phyloP scores from a whole-genome alignment of 2,113 vertebrate genomes.

The Leucopternis melanops region DNA sequence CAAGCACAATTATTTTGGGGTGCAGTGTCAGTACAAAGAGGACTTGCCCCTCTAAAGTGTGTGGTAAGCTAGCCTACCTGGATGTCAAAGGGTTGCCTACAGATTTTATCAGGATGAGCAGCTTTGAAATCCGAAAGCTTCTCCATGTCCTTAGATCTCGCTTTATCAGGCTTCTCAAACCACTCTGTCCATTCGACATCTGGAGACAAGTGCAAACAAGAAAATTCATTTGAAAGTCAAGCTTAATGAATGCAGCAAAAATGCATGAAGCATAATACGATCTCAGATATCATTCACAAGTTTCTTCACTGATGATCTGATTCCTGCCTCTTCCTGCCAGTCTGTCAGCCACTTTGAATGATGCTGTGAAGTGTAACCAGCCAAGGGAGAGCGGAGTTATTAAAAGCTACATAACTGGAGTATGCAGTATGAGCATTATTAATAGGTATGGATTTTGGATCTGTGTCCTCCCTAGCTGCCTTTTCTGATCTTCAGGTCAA shows the following conservation, averaged over 20 bases:
- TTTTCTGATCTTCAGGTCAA: not conserved
- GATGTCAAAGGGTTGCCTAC: conserved; percentile 86
- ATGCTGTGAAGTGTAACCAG: not conserved
- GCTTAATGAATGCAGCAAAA: not conserved
- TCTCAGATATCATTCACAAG: conserved; percentile 17
- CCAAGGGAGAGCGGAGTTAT: not conserved
- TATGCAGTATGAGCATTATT: not conserved
- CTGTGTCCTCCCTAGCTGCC: not conserved
- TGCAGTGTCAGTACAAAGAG: not conserved
- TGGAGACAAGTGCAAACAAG: conserved; percentile 52
- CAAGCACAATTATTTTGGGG: not conserved
- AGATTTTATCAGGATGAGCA: conserved; percentile 82
- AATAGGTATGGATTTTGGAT: not conserved
- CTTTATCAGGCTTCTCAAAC: conserved; percentile 83
- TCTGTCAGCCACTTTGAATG: not conserved
- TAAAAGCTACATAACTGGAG: not conserved
- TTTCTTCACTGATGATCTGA: not conserved
- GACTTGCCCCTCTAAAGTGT: not conserved
- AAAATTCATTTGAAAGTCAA: not conserved
- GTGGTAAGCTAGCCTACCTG: conserved; percentile 75
- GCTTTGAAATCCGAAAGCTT: conserved; percentile 84
- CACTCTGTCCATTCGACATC: conserved; percentile 95
- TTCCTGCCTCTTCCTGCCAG: not conserved
- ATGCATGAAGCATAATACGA: not conserved
- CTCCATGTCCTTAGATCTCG: conserved; percentile 85